Base-by-base conservation (phyloP, 2,888 invertebrate genomes). In the Tenthredo livida region DNA sequence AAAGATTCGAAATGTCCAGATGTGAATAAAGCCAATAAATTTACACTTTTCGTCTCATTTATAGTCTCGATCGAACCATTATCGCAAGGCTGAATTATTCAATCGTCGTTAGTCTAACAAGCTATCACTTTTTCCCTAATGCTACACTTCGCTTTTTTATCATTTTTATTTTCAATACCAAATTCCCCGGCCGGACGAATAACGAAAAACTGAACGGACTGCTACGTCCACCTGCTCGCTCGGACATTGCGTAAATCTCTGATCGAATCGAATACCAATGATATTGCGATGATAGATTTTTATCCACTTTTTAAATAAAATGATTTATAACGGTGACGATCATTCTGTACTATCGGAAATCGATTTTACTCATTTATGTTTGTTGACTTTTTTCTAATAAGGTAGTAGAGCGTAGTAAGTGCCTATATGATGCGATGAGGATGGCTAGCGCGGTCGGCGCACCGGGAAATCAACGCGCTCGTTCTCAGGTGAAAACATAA, bases 401-500 rank as follows among this genome's bases (percentile, higher is more conserved):
- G 9, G 9, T 9, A 21, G 25, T n/a, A 25, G 37, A 7, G 1
- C 7, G 1, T 37, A 37, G 37, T 7, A 37, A 37, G n/a, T n/a
- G n/a, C n/a, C n/a, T n/a, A n/a, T 10, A n/a, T 37, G 70, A 37
- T 40, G 37, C 9, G 70, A 33, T 33, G 25, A 67, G 33, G 33
- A 58, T 9, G 33, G 21, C 10, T 75, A 70, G 54, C 67, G 85
- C 77, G 73, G 84, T 84, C 85, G 83, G 54, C 84, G 86, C 85
- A 12, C 78, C 85, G 67, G 87, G 86, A 88, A 88, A 88, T 87
- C 87, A 86, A 84, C 86, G 85, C 77, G 58, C 61, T 67, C 54
- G 85, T 87, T 85, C 86, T 86, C 88, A 88, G 87, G 90, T 88
- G 90, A 90, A 90, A 89, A 90, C 86, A 89, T 87, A 91, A 89